Percentiles rank a stretch among this genome's conserved stretches.
Conservation (phyloP, 2,888 invertebrate genomes). For the Phyto melanocephala region DNA sequence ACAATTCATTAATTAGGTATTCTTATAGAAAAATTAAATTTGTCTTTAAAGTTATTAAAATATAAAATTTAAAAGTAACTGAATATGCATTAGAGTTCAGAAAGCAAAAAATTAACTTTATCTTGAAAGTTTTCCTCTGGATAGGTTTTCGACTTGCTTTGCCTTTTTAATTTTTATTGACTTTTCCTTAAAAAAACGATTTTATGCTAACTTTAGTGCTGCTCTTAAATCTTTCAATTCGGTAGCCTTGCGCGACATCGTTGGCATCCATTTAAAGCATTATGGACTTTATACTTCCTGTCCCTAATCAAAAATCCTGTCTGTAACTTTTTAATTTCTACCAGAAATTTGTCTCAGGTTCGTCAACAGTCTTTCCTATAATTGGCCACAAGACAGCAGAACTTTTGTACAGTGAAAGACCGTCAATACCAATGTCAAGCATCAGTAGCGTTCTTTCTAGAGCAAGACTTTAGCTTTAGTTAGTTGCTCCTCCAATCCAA, state of each 20-base stretch:
- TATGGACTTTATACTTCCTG: background rate
- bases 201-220: too few relatives aligned
- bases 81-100: too few relatives aligned
- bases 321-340: background rate
- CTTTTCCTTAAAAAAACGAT: too few relatives aligned
- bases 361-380: background rate
- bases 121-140: too few relatives aligned
- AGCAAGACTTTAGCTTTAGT: background rate
- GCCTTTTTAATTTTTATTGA: too few relatives aligned
- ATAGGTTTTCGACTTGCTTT: too few relatives aligned
- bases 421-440: background rate
- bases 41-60: too few relatives aligned
- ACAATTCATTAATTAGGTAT: too few relatives aligned
- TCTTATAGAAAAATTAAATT: too few relatives aligned
- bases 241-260: background rate
- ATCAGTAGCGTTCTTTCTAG: too few relatives aligned
- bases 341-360: background rate
- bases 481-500: background rate
- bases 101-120: too few relatives aligned
- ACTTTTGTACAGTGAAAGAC: background rate
- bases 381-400: background rate
- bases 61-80: too few relatives aligned
- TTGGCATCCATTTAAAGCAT: background rate
- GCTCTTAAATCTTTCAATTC: background rate
- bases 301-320: background rate